A percentile compares a stretch with the other conserved stretches of the same genome.
Evolutionary conservation across 1,140 invertebrate genomes (phyloP).

Genomic region (Hycleus phaleratus): DNA sequence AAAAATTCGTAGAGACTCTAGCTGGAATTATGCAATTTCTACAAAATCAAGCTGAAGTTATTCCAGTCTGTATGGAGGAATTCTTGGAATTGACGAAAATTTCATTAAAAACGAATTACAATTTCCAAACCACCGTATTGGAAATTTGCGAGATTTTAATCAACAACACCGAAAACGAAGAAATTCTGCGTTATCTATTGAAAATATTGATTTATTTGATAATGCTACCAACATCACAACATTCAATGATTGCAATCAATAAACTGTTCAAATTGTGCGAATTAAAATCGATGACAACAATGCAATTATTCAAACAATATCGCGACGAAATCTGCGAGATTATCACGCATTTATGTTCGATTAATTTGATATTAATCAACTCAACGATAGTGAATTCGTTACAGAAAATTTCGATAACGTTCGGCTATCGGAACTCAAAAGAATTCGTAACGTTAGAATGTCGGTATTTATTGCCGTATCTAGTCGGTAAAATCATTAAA

Average conservation of each 20-base stretch:
- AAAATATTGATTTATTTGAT: constrained; percentile 58
- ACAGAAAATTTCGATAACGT: constrained; percentile 46
- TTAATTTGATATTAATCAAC: constrained; percentile 39
- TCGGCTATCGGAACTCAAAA: constrained; percentile 51
- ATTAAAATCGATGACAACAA: constrained; percentile 47
- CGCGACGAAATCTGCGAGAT: constrained; percentile 55
- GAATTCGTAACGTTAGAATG: constrained; percentile 53
- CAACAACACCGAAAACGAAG: constrained; percentile 47
- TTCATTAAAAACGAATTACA: constrained; percentile 47
- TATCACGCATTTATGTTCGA: constrained; percentile 48
- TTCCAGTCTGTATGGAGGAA: constrained; percentile 35
- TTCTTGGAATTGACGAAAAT: constrained; percentile 42
- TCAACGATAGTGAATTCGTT: constrained; percentile 44
- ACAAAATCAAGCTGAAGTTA: constrained; percentile 30
- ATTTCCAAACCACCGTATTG: constrained; percentile 42
- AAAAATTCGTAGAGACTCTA: constrained; percentile 36
- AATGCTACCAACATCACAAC: constrained; percentile 53
- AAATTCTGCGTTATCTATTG: constrained; percentile 44
- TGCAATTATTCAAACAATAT: constrained; percentile 58
- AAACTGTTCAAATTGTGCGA: constrained; percentile 53
- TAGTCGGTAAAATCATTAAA: constrained; percentile 49
- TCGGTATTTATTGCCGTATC: constrained; percentile 51
- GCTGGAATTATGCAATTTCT: constrained; percentile 34
- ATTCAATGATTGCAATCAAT: constrained; percentile 52
- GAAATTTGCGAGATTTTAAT: constrained; percentile 47